Conservation (phyloP, 2,888 invertebrate genomes). For the Lithophane leautieri region DNA sequence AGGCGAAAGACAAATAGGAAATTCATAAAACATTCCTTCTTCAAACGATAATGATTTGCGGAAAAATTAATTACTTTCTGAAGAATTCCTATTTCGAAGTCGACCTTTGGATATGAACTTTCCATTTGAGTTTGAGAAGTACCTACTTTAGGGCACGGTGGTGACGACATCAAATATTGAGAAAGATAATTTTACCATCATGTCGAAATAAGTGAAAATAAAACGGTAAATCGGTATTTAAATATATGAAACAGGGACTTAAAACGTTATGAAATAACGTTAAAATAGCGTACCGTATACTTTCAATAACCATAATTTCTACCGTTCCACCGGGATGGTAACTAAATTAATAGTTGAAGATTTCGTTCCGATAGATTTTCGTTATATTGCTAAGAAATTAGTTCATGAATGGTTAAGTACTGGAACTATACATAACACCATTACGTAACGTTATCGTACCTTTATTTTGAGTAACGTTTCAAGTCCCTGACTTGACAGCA, state of each 20-base stretch:
- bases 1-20: constrained; percentile 72
- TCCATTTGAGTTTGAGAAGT: constrained; percentile 62
- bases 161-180: constrained; percentile 31
- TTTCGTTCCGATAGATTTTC: no score
- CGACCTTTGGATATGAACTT: constrained; percentile 62
- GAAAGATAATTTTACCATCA: neutral
- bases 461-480: no score
- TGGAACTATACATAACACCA: no score
- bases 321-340: no score
- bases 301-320: no score
- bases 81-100: constrained; percentile 76
- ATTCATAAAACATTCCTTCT: constrained; percentile 76
- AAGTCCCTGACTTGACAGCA: no score
- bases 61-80: constrained; percentile 80
- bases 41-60: constrained; percentile 75
- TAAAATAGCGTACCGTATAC: no score
- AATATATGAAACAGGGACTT: neutral
- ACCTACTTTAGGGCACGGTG: constrained; percentile 23
- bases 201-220: neutral
- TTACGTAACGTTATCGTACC: no score
- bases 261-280: no score
- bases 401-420: no score
- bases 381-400: no score
- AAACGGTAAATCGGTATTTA: neutral
- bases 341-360: no score